phyloP scores from a whole-genome alignment of 2,797 vertebrate genomes.

The Ctenopoma multispine region DNA sequence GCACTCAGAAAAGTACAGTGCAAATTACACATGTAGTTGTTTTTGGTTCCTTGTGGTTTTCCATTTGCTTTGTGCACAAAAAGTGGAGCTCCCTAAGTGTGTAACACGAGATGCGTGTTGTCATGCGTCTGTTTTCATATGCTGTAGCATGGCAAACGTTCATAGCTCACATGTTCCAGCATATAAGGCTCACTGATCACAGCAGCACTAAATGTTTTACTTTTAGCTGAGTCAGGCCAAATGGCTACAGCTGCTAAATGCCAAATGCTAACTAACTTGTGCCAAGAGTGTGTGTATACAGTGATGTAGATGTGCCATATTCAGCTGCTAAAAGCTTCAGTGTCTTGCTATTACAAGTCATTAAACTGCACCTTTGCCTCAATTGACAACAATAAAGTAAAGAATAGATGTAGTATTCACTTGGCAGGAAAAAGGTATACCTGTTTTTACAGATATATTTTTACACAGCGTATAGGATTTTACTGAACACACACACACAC shows the following conservation, averaged over 20 bases:
- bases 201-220: background rate
- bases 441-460: too few species aligned
- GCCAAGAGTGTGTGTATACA: background rate
- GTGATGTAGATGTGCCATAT: background rate
- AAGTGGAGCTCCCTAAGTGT: too few species aligned
- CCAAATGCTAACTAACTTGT: background rate
- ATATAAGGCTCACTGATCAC: constrained; percentile 16
- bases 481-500: too few species aligned
- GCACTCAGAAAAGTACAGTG: too few species aligned
- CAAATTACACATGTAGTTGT: too few species aligned
- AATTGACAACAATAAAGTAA: background rate
- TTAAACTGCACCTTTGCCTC: background rate
- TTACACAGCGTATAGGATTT: too few species aligned
- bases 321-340: background rate
- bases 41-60: too few species aligned
- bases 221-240: constrained; percentile 20
- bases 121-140: too few species aligned
- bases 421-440: too few species aligned
- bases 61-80: too few species aligned
- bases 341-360: background rate
- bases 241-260: constrained; percentile 2
- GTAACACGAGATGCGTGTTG: background rate
- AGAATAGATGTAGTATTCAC: too few species aligned
- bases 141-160: constrained; percentile 24
- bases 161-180: constrained; percentile 27